Conservation (phyloP, 2,797 vertebrate genomes). For the Lagocephalus sceleratus region DNA sequence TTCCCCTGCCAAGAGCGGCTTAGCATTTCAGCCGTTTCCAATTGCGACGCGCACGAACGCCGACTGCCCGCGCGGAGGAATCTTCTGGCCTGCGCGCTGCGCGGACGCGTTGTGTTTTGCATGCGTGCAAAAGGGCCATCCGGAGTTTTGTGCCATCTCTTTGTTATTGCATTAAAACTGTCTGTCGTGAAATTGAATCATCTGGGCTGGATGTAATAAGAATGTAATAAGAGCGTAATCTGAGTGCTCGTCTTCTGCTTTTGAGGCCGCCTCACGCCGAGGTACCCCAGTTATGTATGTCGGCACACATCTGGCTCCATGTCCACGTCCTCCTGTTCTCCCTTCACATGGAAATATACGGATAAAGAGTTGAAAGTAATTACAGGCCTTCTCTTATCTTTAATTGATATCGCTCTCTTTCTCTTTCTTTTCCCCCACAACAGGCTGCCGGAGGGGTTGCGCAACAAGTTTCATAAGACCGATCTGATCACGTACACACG, state of each 20-base stretch:
- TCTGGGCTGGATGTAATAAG: background rate
- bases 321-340: conserved; percentile 7
- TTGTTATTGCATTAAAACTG: conserved; percentile 14
- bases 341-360: background rate
- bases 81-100: conserved; percentile 17
- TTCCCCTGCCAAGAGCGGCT: conserved; percentile 49
- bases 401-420: background rate
- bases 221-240: no score
- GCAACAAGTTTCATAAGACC: conserved; percentile 51
- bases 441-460: conserved; percentile 48
- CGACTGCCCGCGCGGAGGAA: conserved; percentile 18
- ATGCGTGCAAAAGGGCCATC: conserved; percentile 27
- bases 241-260: background rate
- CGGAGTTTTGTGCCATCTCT: conserved; percentile 10
- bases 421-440: background rate
- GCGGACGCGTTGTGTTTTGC: conserved; percentile 7
- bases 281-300: background rate
- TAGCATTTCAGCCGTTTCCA: conserved; percentile 63
- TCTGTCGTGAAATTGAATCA: background rate
- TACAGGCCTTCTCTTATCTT: conserved; percentile 2
- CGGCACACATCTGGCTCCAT: conserved; percentile 5
- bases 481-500: conserved; percentile 39
- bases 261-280: background rate
- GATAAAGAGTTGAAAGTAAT: background rate
- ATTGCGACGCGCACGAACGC: conserved; percentile 43